A percentile compares a stretch with the other conserved stretches of the same genome.
Conservation (phyloP, 2,113 vertebrate genomes). For the Leuciscus idus region DNA sequence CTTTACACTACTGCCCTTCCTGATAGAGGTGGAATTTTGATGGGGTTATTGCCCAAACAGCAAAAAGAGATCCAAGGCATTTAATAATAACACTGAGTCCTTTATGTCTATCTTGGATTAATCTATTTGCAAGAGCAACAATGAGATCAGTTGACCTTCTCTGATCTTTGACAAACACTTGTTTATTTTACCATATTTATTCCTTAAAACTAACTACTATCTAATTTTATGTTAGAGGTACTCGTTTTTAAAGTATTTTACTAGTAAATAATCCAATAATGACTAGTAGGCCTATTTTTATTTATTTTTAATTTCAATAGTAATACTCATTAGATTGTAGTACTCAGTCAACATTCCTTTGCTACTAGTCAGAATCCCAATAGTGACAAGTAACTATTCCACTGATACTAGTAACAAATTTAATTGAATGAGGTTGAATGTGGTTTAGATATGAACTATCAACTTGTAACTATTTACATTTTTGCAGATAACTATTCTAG, state of each 20-base stretch:
- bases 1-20: neutral
- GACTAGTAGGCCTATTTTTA: neutral
- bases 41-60: neutral
- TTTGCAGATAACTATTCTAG: neutral
- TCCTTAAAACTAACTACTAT: neutral
- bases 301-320: too few relatives aligned
- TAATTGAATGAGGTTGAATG: neutral
- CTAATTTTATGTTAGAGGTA: neutral
- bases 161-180: neutral
- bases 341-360: neutral
- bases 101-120: neutral
- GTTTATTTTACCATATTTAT: neutral
- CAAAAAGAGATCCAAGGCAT: neutral
- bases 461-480: neutral
- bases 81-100: neutral
- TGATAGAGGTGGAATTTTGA: constrained; percentile 5
- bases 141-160: neutral
- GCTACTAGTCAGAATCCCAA: neutral
- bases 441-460: neutral
- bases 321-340: neutral
- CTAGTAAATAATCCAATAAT: neutral
- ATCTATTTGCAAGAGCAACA: neutral
- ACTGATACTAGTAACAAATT: neutral
- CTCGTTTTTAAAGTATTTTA: neutral
- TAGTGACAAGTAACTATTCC: neutral